Base-by-base conservation (phyloP, 64 coral and sea anemone species). In the Anthopleura sola region DNA sequence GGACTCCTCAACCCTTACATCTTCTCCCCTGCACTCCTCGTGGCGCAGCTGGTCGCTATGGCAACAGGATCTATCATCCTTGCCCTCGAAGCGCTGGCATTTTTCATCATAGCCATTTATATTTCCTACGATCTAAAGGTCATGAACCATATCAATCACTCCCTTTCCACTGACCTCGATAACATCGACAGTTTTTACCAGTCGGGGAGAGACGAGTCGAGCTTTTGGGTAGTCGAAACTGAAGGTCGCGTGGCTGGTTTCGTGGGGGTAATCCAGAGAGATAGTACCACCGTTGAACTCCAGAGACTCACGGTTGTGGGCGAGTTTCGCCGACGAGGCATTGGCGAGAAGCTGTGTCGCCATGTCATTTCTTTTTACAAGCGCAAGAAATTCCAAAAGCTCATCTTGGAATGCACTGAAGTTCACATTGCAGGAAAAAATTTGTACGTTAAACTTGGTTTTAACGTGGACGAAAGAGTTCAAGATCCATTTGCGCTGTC, bases 191-290 rank as follows among this genome's bases (percentile, higher is more conserved):
- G 40, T 21, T 83, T 46, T 39, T 92, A 92, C 24, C 81, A 82
- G 68, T 91, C 53, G 2, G 36, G 82, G 36, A 83, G 26, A 34
- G 85, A 92, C 10, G 85, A 92, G 34, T 92, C 90, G 29, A 87
- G 69, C 29, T 92, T 92, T 28, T 92, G 90, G 90, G 85, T 92
- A 14, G 81, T 87, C 80, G 85, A 92, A 92, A 56, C n/a, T 12
- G 66, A 69, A 8, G 85, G 79, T 37, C 68, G 82, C 68, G 60
- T 92, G 80, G 85, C 75, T 69, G 90, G 85, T 18, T 92, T 92
- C 37, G 85, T 87, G 18, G 90, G 90, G 6, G 85, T 86, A 12
- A 87, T 74, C 47, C 90, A 92, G 23, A 86, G 50, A 62, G 85
- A 92, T 87, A 29, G 39, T 15, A 75, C 21, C 9, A 87, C 90